Conservation (phyloP, 2,888 invertebrate genomes). For the Tethea ocularis region DNA sequence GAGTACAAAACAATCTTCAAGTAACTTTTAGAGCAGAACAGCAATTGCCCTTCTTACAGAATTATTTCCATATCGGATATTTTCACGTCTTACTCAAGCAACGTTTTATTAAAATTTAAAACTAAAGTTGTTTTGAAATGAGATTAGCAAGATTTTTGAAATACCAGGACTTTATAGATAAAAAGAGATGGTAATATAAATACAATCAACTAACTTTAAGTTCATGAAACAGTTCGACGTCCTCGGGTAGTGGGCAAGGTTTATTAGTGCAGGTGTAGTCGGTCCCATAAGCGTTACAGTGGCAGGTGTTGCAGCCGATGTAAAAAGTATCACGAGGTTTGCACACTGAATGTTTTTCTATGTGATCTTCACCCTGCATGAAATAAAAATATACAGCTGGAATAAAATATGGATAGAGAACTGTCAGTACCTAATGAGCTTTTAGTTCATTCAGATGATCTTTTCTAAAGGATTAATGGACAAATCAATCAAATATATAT, state of each 20-base stretch:
- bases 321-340: slow-evolving; percentile 65
- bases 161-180: background rate
- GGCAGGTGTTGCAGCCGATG: slow-evolving; percentile 74
- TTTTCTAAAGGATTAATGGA: too few relatives aligned
- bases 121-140: too few relatives aligned
- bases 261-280: slow-evolving; percentile 76
- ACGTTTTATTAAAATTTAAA: too few relatives aligned
- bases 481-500: too few relatives aligned
- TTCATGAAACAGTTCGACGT: slow-evolving; percentile 73
- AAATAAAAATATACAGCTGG: too few relatives aligned
- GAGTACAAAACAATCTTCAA: background rate
- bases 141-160: background rate
- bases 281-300: slow-evolving; percentile 68
- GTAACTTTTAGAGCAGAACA: too few relatives aligned
- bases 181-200: background rate
- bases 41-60: too few relatives aligned
- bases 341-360: slow-evolving; percentile 70
- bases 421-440: too few relatives aligned
- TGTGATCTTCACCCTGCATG: slow-evolving; percentile 62
- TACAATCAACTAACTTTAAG: slow-evolving; percentile 55
- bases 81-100: too few relatives aligned
- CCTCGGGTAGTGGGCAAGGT: slow-evolving; percentile 68
- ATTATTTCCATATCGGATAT: too few relatives aligned
- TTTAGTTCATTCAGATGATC: too few relatives aligned
- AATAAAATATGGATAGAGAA: too few relatives aligned